Base-by-base conservation (phyloP, 2,797 vertebrate genomes). In the Todus mexicanus region DNA sequence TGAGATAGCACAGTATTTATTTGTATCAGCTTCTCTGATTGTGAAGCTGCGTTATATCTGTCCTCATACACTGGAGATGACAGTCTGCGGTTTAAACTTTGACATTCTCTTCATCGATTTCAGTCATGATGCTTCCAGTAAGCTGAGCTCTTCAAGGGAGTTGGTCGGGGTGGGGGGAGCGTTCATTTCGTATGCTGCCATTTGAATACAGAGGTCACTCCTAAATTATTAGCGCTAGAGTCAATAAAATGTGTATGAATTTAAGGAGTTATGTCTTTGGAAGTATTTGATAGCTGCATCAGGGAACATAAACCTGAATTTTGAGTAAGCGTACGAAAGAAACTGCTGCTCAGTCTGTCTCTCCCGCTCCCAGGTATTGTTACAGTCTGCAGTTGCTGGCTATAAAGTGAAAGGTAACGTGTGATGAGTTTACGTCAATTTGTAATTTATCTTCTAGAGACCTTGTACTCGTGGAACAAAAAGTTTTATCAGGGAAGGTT, bases 111-210 rank as follows among this genome's bases (percentile, higher is more conserved):
- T 74, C 53, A 43, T 53, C 51, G 37, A 35, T 61, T 72, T 53
- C 8, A 29, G 1, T 48, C 1, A 1, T 9, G 6, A 27, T 33
- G 21, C 42, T 53, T 80, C 65, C 45, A 27, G 57, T 90, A 65
- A 92, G 60, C 10, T 23, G 14, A 5, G 7, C 40, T 56, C 53
- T 74, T 77, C 21, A 56, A 48, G 50, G 45, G 27, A 51, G 25
- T 9, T 40, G 37, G 31, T 17, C 0, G 7, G 48, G 40, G 0
- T 21, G 14, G 10, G 20, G 33, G 6, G 33, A 45, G 12, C 19
- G 27, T 50, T 50, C 7, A 12, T 68, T 63, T 78, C 57, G 10
- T 26, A 6, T 50, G 8, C 11, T 74, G 38, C 35, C 6, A 21
- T 53, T 56, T 68, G 42, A 43, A 47, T 68, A 17, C 12, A 53